phyloP scores from a whole-genome alignment of 2,888 invertebrate species.

The Lottia gigantea region DNA sequence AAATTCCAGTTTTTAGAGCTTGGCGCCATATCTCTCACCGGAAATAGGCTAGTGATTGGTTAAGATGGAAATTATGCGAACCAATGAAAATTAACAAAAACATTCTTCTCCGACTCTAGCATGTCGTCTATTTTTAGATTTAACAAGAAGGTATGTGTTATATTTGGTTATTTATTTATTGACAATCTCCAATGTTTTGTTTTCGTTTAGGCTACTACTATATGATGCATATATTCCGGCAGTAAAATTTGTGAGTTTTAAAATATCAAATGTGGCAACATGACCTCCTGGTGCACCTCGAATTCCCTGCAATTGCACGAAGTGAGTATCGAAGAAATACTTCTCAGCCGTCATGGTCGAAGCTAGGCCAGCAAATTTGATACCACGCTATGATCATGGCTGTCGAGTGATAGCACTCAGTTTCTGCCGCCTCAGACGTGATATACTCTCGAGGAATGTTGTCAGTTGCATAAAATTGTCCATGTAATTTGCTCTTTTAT shows the following conservation, averaged over 20 bases:
- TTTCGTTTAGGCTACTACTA: constrained; percentile 21
- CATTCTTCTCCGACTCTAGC: constrained; percentile 43
- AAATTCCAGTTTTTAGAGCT: constrained; percentile 28
- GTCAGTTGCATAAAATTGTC: too few relatives aligned
- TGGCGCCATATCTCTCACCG: constrained; percentile 43
- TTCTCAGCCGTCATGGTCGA: constrained; percentile 29
- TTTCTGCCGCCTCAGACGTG: neutral
- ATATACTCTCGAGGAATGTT: neutral
- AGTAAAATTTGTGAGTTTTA: constrained; percentile 10
- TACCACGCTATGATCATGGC: constrained; percentile 29
- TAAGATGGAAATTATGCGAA: constrained; percentile 19
- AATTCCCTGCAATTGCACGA: neutral
- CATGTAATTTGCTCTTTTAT: too few relatives aligned
- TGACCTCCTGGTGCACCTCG: neutral
- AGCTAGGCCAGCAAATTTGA: constrained; percentile 30
- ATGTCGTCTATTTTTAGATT: constrained; percentile 57
- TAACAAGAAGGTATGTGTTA: constrained; percentile 52
- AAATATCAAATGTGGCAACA: neutral
- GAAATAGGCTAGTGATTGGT: constrained; percentile 34
- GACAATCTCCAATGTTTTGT: constrained; percentile 23
- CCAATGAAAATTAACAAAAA: constrained; percentile 41
- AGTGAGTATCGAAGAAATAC: neutral
- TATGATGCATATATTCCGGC: constrained; percentile 22
- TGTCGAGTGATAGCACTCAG: constrained; percentile 19
- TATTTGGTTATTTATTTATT: constrained; percentile 34